Base-by-base conservation (phyloP, 1,140 invertebrate species). In the Cyclina sinensis region DNA sequence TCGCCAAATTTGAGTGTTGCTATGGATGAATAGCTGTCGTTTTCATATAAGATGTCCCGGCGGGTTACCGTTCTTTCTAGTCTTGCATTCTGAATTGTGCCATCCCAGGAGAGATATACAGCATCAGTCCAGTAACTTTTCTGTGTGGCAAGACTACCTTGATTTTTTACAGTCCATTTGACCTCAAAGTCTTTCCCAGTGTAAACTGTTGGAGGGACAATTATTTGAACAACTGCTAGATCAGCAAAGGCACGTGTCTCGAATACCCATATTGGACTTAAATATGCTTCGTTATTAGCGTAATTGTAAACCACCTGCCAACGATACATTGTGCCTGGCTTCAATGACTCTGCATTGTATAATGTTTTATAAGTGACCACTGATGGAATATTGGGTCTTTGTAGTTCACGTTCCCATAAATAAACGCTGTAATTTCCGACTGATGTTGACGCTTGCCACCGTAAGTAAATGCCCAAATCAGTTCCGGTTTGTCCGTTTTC, bases 111-210 rank as follows among this genome's bases (percentile, higher is more conserved):
- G 1, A 79, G 11, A 27, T 30, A 79, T 1, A 79, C 51, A 30
- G 27, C 76, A 59, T 79, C 76, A 30, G n/a, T 35, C 76, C 76
- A 79, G 30, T 54, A 46, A 16, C 16, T 35, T 30, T 7, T 1
- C 21, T 32, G 76, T 24, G 51, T 57, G 24, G 30, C 30, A 24
- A 79, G 32, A 4, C 57, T 27, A 1, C 76, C 76, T 5, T 7
- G 37, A 79, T 79, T 79, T 3, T 57, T 21, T 57, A 79, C 76
- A 24, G 76, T 79, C 76, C 76, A 79, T 57, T 79, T 18, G 5
- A 79, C 30, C 32, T 32, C 30, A n/a, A n/a, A 57, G 3, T 5
- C 9, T n/a, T 79, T 21, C 0, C 27, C 76, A 5, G 76, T 57
- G 24, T 57, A 79, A 57, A 2, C 48, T 24, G 21, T 32, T 14